Evolutionary conservation across 2,113 vertebrate genomes (phyloP), one percentile per base, ranked within the genome.

Genomic region (Lipophrys pholis): DNA sequence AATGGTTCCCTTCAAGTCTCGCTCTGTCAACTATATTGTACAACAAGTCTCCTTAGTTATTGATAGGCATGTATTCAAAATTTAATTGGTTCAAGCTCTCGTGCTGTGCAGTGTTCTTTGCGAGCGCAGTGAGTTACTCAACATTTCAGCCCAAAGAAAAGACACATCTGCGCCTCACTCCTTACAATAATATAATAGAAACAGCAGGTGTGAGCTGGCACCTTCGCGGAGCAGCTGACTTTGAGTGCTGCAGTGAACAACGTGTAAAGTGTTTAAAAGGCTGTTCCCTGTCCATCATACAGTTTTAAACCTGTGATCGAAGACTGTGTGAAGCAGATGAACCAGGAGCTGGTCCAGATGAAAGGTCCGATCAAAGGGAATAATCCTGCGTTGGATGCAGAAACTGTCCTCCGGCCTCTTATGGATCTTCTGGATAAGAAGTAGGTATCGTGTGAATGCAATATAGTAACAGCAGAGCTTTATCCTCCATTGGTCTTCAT

Each of bases 351-450:
- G 73, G 93, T 94, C 36, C 97, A 96, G 74, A 97, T 98, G 95
- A 95, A 94, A 91, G 93, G 95, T 1, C 54, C 93, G 0, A 88
- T 91, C 17, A 96, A 96, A 72, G 96, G 95, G 52, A 96, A 94
- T 89, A 97, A 94, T 7, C 90, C 95, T 0, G 94, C 96, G n/a
- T 93, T 99, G 87, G 97, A 99, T 45, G 97, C 98, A 0, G 98
- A 98, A 87, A 90, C 94, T 0, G 96, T 96, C 21, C 90, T 99
- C 38, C 92, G 97, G 21, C 95, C 97, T 0, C 95, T 99, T 21
- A 99, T 99, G 97, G 97, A 99, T 73, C 95, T 98, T 64, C 91
- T 99, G 78, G 98, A 99, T 88, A 99, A 97, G 93, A 99, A 92
- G 98, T 99, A 40, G 14, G 89, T 87, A 65, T 73, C 41, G 15